These are phyloP conservation scores for Drosophila setifemur DNA, from an alignment of 1,140 invertebrate genomes.

Conservation along the genomic window DNA sequence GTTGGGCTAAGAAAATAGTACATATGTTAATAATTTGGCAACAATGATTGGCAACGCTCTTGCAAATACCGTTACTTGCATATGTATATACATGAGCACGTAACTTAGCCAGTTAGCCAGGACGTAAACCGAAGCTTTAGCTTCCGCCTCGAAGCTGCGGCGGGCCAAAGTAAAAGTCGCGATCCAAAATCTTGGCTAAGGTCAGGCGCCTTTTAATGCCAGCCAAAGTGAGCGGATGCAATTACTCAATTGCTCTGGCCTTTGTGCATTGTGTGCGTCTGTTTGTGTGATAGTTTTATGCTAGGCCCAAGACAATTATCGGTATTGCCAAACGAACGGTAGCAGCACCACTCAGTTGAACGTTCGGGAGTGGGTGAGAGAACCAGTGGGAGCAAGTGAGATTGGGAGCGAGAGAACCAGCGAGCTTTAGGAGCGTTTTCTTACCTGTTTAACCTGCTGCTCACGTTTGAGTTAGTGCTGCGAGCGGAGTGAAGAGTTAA, in stretches of 20 bases:
- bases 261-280: conserved; percentile 32
- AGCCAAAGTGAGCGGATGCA: conserved; percentile 69
- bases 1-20: no score
- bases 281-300: conserved; percentile 27
- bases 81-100: no score
- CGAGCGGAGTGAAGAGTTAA: no score
- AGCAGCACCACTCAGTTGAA: conserved; percentile 42
- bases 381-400: not conserved
- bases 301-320: conserved; percentile 42
- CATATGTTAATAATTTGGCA: not conserved
- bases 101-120: no score
- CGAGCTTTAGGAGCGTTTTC: conserved; percentile 39
- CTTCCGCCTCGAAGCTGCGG: conserved; percentile 15
- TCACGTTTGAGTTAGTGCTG: conserved; percentile 44
- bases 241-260: conserved; percentile 56
- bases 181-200: conserved; percentile 53
- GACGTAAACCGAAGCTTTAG: conserved; percentile 29
- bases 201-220: conserved; percentile 40
- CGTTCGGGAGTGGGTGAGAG: conserved; percentile 36
- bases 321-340: conserved; percentile 41
- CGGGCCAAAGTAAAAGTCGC: conserved; percentile 27
- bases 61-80: conserved; percentile 4
- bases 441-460: conserved; percentile 63
- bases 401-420: conserved; percentile 10
- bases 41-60: not conserved